Percentiles rank a stretch among this genome's conserved stretches.
phyloP scores from a whole-genome alignment of 2,888 invertebrate species.

The Ormyrus nitidulus region DNA sequence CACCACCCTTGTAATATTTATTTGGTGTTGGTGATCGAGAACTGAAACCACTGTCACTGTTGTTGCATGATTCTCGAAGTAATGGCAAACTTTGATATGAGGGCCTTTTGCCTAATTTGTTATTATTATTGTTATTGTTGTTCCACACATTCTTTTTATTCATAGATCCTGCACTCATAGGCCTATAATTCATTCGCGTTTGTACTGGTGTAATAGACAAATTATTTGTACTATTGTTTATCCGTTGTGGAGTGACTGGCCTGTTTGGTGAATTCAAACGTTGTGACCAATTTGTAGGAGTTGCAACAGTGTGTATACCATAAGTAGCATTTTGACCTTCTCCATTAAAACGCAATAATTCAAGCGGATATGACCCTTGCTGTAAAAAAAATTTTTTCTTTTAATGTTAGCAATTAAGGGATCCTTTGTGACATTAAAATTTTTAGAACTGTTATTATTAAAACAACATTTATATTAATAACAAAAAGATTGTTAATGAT shows the following conservation, averaged over 20 bases:
- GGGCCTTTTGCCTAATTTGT: constrained; percentile 62
- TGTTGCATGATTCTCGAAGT: constrained; percentile 65
- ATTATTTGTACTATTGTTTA: constrained; percentile 56
- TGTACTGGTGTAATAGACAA: constrained; percentile 60
- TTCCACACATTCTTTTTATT: constrained; percentile 66
- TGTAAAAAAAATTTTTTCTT: constrained; percentile 52
- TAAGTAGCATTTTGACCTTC: constrained; percentile 66
- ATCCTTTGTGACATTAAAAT: too few species aligned
- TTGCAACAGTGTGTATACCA: constrained; percentile 62
- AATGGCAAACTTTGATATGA: constrained; percentile 62
- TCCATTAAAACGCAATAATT: constrained; percentile 68
- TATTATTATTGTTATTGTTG: constrained; percentile 62
- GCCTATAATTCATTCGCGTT: constrained; percentile 62
- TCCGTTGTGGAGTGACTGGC: constrained; percentile 61
- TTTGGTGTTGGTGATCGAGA: constrained; percentile 73
- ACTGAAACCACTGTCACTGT: constrained; percentile 71
- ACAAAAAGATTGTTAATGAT: neutral
- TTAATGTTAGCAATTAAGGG: too few species aligned
- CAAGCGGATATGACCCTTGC: constrained; percentile 67
- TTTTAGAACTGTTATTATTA: neutral
- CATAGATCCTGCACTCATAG: constrained; percentile 61
- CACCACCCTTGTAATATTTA: constrained; percentile 67
- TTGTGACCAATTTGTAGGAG: constrained; percentile 66
- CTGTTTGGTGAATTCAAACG: constrained; percentile 60
- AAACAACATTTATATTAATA: neutral